These are phyloP conservation scores for Paralvinella palmiformis DNA, from an alignment of 1,140 invertebrate species.

Conservation along the genomic window DNA sequence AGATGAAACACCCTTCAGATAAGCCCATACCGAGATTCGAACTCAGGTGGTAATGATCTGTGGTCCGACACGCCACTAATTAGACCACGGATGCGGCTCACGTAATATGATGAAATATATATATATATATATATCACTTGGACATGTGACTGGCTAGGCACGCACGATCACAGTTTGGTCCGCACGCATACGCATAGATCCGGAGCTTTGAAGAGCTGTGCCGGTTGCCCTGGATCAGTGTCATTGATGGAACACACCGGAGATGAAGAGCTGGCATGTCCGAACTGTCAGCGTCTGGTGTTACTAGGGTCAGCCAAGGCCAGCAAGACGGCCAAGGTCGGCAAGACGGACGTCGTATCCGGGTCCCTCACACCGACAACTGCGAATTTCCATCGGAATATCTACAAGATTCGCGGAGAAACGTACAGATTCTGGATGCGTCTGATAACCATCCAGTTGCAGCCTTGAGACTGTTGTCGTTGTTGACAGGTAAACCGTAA, in stretches of 20 bases:
- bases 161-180: no score
- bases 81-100: no score
- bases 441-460: conserved; percentile 86
- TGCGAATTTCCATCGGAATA: conserved; percentile 81
- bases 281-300: conserved; percentile 71
- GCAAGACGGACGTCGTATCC: conserved; percentile 70
- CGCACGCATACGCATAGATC: no score
- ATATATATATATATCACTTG: no score
- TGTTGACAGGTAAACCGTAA: conserved; percentile 78
- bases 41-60: no score
- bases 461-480: conserved; percentile 76
- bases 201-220: background rate
- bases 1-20: no score
- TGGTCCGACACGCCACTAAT: no score
- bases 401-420: conserved; percentile 77
- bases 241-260: conserved; percentile 38
- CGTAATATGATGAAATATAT: no score
- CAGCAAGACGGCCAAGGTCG: conserved; percentile 59
- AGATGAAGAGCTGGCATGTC: conserved; percentile 61
- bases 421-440: conserved; percentile 76
- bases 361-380: conserved; percentile 82
- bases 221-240: conserved; percentile 36
- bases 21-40: no score
- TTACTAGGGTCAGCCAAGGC: conserved; percentile 54
- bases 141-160: no score